Evolutionary conservation across 2,113 vertebrate species (phyloP), one percentile per base, ranked within the genome.

Genomic region (Leptosomus discolor): DNA sequence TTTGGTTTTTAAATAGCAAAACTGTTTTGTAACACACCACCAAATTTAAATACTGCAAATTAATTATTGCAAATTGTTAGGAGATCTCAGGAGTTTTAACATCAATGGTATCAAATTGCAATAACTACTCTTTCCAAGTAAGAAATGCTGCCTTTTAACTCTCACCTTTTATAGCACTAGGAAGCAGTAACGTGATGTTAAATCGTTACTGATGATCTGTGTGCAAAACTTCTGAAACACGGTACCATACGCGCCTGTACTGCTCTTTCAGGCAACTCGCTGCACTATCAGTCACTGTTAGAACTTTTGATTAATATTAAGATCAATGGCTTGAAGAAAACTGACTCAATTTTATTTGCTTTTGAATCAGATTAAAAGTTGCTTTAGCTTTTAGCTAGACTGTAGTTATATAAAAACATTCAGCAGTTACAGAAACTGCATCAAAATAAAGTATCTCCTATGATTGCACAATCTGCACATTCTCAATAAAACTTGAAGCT

Each of bases 281-380:
- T 64, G 67, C 22, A 71, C 1, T 60, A 57, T 15, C 45, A 50
- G 13, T 26, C 8, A 22, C 53, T 29, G 3, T 39, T 60, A 75
- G 79, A 43, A 41, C 43, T 85, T 61, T 3, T 22, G 9, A 45
- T 82, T 70, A 64, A 75, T 29, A 34, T 37, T 51, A 63, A 75
- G 18, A 85, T 83, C 45, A 84, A 12, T 24, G 37, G 16, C 48
- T 73, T 88, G 78, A 94, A 68, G 56, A 43, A 77, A 93, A 78
- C 27, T 30, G 24, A 63, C 39, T 60, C 61, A 54, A 39, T 84
- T 57, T 65, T 69, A 45, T 14, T 71, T 74, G 54, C 26, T 86
- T 92, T 93, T 80, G 51, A 81, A 71, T 81, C 51, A 74, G 75
- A 41, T 76, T 82, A 82, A 51, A 83, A 57, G 32, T 80, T 88